Percentiles rank a stretch among this genome's conserved stretches.
These are phyloP conservation scores for Poecilia velifera DNA, from an alignment of 2,797 vertebrate species.

Conservation along the genomic window DNA sequence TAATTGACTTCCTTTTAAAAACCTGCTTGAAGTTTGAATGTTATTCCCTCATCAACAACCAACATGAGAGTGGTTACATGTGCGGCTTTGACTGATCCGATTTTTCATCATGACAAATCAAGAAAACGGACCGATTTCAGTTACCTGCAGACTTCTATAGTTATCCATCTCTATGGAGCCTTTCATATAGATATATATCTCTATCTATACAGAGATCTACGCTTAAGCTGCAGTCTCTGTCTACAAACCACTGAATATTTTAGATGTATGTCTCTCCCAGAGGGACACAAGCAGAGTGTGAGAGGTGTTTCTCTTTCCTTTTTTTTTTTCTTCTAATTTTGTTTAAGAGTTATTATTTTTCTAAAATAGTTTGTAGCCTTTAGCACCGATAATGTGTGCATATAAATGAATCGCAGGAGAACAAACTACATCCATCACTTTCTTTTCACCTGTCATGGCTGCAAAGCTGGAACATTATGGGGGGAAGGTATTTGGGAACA, in stretches of 20 bases:
- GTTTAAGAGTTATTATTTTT: slow-evolving; percentile 11
- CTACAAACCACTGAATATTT: slow-evolving; percentile 67
- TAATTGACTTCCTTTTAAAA: background rate
- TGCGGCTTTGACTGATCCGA: background rate
- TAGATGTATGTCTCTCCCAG: slow-evolving; percentile 31
- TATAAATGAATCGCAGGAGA: slow-evolving; percentile 10
- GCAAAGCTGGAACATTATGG: slow-evolving; percentile 38
- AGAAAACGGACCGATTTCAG: background rate
- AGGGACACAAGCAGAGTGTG: slow-evolving; percentile 31
- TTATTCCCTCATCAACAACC: background rate
- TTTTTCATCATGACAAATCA: background rate
- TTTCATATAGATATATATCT: background rate
- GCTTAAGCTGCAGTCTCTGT: slow-evolving; percentile 48
- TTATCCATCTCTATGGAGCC: no score
- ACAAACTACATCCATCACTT: background rate
- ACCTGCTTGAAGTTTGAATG: background rate
- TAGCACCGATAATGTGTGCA: slow-evolving; percentile 12
- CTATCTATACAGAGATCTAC: slow-evolving; percentile 16
- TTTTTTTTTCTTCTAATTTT: background rate
- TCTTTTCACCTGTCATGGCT: slow-evolving; percentile 30
- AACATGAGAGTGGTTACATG: background rate
- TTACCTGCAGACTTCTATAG: slow-evolving; percentile 17
- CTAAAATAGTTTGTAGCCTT: slow-evolving; percentile 1
- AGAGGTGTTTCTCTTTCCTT: slow-evolving; percentile 1
- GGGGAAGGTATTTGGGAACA: slow-evolving; percentile 35